Conservation (phyloP, 2,113 vertebrate genomes). For the Diadophis punctatus region DNA sequence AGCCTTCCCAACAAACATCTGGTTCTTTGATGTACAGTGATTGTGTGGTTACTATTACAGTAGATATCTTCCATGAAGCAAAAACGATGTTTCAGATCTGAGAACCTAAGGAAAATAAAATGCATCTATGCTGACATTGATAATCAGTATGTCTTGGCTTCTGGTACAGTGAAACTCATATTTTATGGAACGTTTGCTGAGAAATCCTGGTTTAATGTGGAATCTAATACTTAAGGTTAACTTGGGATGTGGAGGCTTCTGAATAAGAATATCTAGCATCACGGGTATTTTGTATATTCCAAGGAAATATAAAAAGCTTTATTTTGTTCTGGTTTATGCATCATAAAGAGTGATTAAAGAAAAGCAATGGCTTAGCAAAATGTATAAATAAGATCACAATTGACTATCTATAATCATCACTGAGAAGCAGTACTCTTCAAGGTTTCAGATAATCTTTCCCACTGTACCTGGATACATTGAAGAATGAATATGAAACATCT, state of each 20-base stretch:
- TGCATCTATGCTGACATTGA: background rate
- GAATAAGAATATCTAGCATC: background rate
- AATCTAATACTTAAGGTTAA: background rate
- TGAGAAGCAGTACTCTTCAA: background rate
- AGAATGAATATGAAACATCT: background rate
- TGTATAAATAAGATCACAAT: background rate
- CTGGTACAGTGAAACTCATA: background rate
- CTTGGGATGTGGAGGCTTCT: background rate
- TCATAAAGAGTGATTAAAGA: background rate
- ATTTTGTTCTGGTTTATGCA: background rate
- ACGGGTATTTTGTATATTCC: background rate
- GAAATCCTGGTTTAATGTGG: background rate
- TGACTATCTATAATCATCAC: background rate
- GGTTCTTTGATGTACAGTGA: background rate
- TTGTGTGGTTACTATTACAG: background rate
- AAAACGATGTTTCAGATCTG: background rate
- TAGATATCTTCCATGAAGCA: background rate
- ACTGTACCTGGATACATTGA: background rate
- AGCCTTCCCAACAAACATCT: no score
- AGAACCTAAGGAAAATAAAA: background rate
- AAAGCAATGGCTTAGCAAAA: background rate
- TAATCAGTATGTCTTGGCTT: background rate
- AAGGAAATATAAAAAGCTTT: background rate
- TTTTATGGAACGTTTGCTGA: background rate
- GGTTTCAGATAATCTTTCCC: background rate